phyloP scores from a whole-genome alignment of 2,797 vertebrate genomes.

The Crenichthys baileyi region DNA sequence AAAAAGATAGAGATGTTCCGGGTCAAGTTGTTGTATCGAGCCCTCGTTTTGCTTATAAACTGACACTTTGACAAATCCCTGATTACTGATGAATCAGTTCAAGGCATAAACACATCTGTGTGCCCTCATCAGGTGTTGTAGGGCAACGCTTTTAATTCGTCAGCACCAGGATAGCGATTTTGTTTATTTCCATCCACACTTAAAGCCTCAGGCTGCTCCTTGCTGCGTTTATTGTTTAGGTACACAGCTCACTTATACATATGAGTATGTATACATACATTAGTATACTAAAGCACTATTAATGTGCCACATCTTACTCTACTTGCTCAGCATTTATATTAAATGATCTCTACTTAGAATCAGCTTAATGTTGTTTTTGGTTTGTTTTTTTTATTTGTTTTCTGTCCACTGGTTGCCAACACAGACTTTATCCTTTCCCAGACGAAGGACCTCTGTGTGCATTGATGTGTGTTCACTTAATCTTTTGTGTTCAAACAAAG shows the following conservation, averaged over 20 bases:
- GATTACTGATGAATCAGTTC: conserved; percentile 34
- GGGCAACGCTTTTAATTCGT: conserved; percentile 52
- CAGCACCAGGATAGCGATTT: conserved; percentile 38
- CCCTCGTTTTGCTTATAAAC: conserved; percentile 45
- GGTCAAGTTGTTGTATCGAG: conserved; percentile 29
- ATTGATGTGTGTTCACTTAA: conserved; percentile 82
- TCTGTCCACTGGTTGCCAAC: conserved; percentile 83
- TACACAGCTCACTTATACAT: conserved; percentile 84
- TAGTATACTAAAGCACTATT: conserved; percentile 84
- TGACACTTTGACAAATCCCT: conserved; percentile 46
- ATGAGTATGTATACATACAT: conserved; percentile 84
- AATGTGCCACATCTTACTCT: conserved; percentile 83
- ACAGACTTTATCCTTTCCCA: conserved; percentile 85
- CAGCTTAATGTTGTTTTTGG: conserved; percentile 68
- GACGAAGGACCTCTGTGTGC: conserved; percentile 84
- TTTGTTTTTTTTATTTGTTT: conserved; percentile 45
- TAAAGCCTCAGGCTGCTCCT: conserved; percentile 76
- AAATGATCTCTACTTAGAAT: conserved; percentile 90
- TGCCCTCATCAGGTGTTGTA: conserved; percentile 37
- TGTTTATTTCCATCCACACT: conserved; percentile 56
- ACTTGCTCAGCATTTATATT: conserved; percentile 91
- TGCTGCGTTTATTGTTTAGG: conserved; percentile 79
- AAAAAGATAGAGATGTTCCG: conserved; percentile 45
- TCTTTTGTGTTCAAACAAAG: conserved; percentile 84
- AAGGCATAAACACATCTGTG: conserved; percentile 50